Evolutionary conservation across 30 jellyfish, hydroid and myxozoan species (phyloP).

Genomic region (Rhopilema esculentum): DNA sequence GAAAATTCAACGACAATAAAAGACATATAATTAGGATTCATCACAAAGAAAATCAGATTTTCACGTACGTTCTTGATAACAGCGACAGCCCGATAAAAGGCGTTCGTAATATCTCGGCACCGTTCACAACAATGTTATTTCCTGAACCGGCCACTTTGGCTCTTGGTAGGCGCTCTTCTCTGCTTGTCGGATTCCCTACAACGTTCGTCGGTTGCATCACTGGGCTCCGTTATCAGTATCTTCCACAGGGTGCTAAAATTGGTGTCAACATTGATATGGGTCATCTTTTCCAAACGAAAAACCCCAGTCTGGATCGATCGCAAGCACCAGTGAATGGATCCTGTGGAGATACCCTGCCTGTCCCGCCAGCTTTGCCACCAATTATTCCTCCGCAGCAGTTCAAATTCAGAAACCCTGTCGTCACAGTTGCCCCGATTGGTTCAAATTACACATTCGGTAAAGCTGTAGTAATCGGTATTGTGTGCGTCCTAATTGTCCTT

Average conservation of each 20-base stretch:
- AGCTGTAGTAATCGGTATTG: conserved; percentile 41
- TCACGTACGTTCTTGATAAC: conserved; percentile 60
- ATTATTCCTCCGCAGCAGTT: conserved; percentile 79
- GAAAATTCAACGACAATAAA: conserved; percentile 58
- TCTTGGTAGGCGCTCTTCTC: conserved; percentile 30
- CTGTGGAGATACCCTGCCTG: conserved; percentile 50
- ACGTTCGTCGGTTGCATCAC: conserved; percentile 66
- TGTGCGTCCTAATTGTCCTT: conserved; percentile 42
- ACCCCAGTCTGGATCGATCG: background rate
- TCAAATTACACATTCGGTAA: conserved; percentile 37
- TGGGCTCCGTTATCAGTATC: conserved; percentile 69
- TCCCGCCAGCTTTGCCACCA: conserved; percentile 78
- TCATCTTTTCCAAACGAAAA: background rate
- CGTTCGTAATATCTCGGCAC: conserved; percentile 39
- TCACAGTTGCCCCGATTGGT: conserved; percentile 76
- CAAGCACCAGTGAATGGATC: conserved; percentile 57
- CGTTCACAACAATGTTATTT: conserved; percentile 1
- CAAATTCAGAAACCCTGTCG: conserved; percentile 61
- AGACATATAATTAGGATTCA: conserved; percentile 67
- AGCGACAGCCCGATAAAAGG: conserved; percentile 36
- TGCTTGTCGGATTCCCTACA: conserved; percentile 42
- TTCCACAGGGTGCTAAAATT: conserved; percentile 32
- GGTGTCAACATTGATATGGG: conserved; percentile 68
- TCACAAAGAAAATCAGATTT: conserved; percentile 65
- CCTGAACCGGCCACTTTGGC: conserved; percentile 40